Evolutionary conservation across 2,888 invertebrate species (phyloP), one percentile per base, ranked within the genome.

Genomic region (Hypolimnas misippus): DNA sequence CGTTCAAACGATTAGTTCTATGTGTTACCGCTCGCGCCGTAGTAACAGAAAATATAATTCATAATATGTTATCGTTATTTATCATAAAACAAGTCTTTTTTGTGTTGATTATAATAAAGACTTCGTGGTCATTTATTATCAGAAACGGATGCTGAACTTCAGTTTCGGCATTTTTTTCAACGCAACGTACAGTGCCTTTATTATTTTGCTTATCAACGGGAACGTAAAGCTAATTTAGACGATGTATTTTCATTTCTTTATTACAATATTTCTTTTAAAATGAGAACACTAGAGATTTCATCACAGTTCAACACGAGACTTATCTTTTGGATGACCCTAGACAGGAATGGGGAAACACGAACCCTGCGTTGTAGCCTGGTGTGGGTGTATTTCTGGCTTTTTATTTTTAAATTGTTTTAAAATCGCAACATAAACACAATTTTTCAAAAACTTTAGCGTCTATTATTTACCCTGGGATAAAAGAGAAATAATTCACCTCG

Each of bases 1-100:
- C 55, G 50, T 55, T 56, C 57, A 25, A 54, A 51, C 66, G 64
- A 68, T 66, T 68, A 68, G 66, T 66, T 62, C 62, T 62, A 62
- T 62, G 62, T 60, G 59, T 61, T 54, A 55, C 60, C 42, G 61
- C 62, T 60, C 53, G 25, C 61, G 57, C 56, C 51, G 61, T 16
- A 57, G 51, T 40, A 55, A 40, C 49, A 57, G 58, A 59, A 62
- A 17, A 56, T 35, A 53, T 62, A 56, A 63, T 63, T 52, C 55
- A 42, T 65, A 53, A 63, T 16, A 40, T 12, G 12, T 54, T 63
- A 59, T 66, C 62, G 53, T 54, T 62, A 49, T 21, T 16, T 52
- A 38, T 44, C 53, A 54, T 52, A 56, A 33, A 31, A 35, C 19
- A 44, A 46, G 12, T 38, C 4, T 8, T 19, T 55, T 55, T 61